Base-by-base conservation (phyloP, 53 echinoderm and acorn worm genomes). In the Henricia sp. region DNA sequence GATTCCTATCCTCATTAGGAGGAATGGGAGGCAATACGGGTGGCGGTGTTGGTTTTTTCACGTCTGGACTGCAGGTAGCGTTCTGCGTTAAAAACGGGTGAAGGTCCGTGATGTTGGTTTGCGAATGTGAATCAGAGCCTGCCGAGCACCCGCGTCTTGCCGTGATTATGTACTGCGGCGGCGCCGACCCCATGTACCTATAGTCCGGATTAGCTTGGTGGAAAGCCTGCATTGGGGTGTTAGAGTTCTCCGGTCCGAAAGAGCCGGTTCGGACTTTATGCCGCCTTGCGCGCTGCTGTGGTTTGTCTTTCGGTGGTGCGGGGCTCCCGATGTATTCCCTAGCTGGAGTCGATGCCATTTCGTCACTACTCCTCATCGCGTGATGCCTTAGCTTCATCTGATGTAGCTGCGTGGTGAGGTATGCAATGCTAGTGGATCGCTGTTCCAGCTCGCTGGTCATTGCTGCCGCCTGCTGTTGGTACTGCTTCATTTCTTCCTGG, bases 371-470 rank as follows among this genome's bases (percentile, higher is more conserved):
- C 27, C 37, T 46, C 14, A 52, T 74, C 20, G 73, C 46, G 38
- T 62, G 70, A 21, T 77, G 66, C 46, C 91, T 71, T 19, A 89
- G 83, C 70, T 83, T 87, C 51, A 93, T 51, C 83, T 96, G 91
- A 60, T 92, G 96, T n/a, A 96, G 80, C 71, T 93, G 89, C 26
- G 87, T 91, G 8, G 94, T 94, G n/a, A 96, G 83, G 70, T 92
- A 90, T 6, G 96, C 96, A 8, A 96, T 90, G n/a, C 87, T 94
- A n/a, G 77, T 89, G 19, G 94, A 92, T 40, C 88, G 92, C 64
- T 94, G 83, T 24, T 96, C 96, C 26, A 94, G 85, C 50, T 96
- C 96, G 6, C 68, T 85, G 29, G 72, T 90, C 52, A 92, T 56
- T 12, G 82, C 17, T 32, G 72, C 35, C 21, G 82, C 59, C 42